Conservation (phyloP, 2,888 invertebrate genomes). For the Agonopterix heracliana region DNA sequence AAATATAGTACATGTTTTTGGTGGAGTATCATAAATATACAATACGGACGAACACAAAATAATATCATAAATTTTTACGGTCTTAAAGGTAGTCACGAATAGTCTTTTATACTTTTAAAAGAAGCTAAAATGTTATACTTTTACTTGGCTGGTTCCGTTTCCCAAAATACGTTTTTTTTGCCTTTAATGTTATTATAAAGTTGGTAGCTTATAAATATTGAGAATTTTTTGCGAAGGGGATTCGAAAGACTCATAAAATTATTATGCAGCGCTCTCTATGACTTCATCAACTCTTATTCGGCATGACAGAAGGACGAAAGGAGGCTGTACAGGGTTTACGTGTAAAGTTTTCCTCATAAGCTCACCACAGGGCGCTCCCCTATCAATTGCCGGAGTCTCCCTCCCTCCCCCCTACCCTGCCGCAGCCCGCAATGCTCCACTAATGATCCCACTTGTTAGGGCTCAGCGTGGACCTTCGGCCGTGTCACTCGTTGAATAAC, state of each 20-base stretch:
- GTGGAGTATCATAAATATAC: too few species aligned
- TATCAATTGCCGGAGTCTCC: slow-evolving; percentile 58
- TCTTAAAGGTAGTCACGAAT: too few species aligned
- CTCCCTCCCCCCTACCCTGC: slow-evolving; percentile 18
- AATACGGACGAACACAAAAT: too few species aligned
- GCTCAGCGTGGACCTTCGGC: slow-evolving; percentile 67
- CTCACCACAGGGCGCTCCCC: slow-evolving; percentile 66
- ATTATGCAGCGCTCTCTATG: slow-evolving; percentile 32
- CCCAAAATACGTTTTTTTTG: too few species aligned
- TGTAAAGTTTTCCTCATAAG: slow-evolving; percentile 70
- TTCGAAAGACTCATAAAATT: slow-evolving; percentile 8
- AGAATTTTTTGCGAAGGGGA: neutral
- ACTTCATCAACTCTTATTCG: slow-evolving; percentile 39
- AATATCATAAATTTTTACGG: too few species aligned
- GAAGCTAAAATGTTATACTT: too few species aligned
- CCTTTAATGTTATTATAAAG: neutral
- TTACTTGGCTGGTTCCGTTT: too few species aligned
- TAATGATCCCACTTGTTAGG: slow-evolving; percentile 75
- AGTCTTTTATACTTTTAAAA: too few species aligned
- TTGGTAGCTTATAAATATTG: neutral
- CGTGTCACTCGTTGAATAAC: slow-evolving; percentile 71
- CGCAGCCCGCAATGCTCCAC: slow-evolving; percentile 39
- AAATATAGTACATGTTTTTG: too few species aligned
- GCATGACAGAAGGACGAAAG: slow-evolving; percentile 26
- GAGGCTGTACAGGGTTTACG: slow-evolving; percentile 52